Evolutionary conservation across 2,113 vertebrate species (phyloP).

Genomic region (Oriolus oriolus): DNA sequence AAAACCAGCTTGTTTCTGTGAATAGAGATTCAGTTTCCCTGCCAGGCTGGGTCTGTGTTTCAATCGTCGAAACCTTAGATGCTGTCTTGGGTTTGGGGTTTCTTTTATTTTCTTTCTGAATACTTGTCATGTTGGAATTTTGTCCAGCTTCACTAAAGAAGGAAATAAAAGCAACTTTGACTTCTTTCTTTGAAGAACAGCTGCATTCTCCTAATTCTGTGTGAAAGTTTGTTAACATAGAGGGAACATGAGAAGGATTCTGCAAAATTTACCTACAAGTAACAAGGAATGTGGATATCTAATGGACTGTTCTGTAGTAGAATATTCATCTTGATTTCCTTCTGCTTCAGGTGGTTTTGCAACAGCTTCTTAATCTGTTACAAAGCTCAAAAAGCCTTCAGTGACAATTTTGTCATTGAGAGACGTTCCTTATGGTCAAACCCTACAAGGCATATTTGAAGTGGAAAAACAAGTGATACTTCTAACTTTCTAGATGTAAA

Average conservation of each 20-base stretch:
- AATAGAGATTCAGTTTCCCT: too few relatives aligned
- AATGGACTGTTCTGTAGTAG: not conserved
- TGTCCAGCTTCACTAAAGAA: not conserved
- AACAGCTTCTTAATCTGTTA: not conserved
- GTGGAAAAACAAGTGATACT: not conserved
- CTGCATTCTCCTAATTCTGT: not conserved
- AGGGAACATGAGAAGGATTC: not conserved
- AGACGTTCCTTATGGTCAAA: not conserved
- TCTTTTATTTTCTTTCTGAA: not conserved
- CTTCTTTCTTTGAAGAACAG: not conserved
- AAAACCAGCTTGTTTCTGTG: too few relatives aligned
- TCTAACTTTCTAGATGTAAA: not conserved
- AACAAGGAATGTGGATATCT: not conserved
- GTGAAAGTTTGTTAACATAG: not conserved
- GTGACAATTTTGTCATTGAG: not conserved
- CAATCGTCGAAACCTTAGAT: too few relatives aligned
- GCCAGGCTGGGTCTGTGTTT: too few relatives aligned
- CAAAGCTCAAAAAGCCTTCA: not conserved
- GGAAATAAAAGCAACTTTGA: not conserved
- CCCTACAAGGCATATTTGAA: not conserved
- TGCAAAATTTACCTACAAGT: not conserved
- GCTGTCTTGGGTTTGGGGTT: not conserved
- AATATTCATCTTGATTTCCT: not conserved
- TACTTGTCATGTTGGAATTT: not conserved
- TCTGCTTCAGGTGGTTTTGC: not conserved